Evolutionary conservation across 2,113 vertebrate species (phyloP).

Genomic region (Pyxicephalus adspersus): DNA sequence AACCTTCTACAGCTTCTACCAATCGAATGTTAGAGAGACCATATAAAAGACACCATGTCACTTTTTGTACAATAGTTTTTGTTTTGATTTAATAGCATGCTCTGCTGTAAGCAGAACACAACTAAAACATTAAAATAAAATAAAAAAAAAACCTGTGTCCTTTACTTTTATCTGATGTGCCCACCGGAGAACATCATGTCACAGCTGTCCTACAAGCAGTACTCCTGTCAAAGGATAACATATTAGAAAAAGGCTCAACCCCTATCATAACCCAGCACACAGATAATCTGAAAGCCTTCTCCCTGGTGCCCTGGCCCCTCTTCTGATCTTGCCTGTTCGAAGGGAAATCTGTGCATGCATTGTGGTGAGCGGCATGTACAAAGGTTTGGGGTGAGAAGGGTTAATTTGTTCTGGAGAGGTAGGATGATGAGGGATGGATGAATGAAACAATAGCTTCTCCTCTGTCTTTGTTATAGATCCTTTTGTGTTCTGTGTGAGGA

Average conservation of each 20-base stretch:
- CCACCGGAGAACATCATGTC: slow-evolving; percentile 36
- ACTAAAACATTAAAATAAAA: no score
- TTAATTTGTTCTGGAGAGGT: slow-evolving; percentile 79
- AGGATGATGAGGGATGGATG: slow-evolving; percentile 77
- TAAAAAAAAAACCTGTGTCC: neutral
- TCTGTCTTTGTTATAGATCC: slow-evolving; percentile 70
- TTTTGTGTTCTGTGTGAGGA: slow-evolving; percentile 80
- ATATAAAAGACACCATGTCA: no score
- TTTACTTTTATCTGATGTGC: slow-evolving; percentile 29
- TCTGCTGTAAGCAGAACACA: neutral
- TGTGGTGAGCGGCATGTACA: slow-evolving; percentile 73
- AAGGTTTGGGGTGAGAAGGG: slow-evolving; percentile 75
- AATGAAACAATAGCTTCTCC: slow-evolving; percentile 74
- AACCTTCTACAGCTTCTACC: no score
- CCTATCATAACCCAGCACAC: slow-evolving; percentile 39
- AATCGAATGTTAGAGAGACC: no score
- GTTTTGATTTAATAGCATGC: no score
- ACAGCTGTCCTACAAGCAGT: slow-evolving; percentile 44
- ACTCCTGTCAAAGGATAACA: slow-evolving; percentile 46
- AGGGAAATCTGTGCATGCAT: slow-evolving; percentile 68
- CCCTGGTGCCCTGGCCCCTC: neutral
- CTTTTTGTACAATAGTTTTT: no score
- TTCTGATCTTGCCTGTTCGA: slow-evolving; percentile 51
- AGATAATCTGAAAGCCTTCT: slow-evolving; percentile 38
- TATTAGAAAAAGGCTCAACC: slow-evolving; percentile 38